A percentile compares a stretch with the other conserved stretches of the same genome.
These are phyloP conservation scores for Vulpes ferrilata DNA, from an alignment of 2,113 vertebrate genomes.

Conservation along the genomic window DNA sequence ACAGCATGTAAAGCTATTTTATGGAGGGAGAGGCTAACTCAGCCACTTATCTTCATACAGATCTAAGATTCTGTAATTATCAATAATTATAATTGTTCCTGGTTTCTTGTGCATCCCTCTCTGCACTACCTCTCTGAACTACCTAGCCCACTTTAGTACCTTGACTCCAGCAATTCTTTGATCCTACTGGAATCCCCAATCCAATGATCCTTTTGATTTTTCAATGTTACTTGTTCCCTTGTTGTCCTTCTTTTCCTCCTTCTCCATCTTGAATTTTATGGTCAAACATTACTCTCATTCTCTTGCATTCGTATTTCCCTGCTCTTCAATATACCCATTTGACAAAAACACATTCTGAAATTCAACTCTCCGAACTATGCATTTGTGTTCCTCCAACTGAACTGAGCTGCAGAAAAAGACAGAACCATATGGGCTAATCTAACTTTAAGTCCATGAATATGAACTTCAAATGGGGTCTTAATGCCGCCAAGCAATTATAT, in stretches of 20 bases:
- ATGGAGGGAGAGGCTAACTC: background rate
- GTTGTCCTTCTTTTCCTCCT: background rate
- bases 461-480: background rate
- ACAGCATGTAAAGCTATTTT: background rate
- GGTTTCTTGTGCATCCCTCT: background rate
- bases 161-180: background rate
- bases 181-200: background rate
- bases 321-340: background rate
- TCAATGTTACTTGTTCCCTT: background rate
- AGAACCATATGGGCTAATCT: background rate
- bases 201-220: background rate
- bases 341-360: background rate
- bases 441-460: background rate
- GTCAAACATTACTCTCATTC: background rate
- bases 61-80: background rate
- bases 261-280: background rate
- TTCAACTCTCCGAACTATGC: background rate
- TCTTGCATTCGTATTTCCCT: background rate
- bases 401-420: background rate
- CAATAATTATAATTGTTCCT: background rate
- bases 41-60: background rate
- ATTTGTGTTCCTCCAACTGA: background rate
- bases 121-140: background rate
- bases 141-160: background rate
- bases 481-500: background rate